These are phyloP conservation scores for Phrynocephalus vlangalii DNA, from an alignment of 2,797 vertebrate species.

Conservation along the genomic window DNA sequence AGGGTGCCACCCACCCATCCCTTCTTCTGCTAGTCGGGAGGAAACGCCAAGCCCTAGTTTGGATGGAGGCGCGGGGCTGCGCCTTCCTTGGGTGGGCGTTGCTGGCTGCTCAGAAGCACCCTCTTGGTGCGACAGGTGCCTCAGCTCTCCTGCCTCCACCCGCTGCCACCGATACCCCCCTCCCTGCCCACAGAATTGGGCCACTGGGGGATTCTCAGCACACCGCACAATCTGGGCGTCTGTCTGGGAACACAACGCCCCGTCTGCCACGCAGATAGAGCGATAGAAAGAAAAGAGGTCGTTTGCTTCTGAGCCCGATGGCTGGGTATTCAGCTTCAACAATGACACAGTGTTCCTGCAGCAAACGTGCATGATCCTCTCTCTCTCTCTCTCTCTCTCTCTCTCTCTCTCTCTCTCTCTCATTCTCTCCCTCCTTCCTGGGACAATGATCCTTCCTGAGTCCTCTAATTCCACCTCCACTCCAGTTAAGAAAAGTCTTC, in stretches of 20 bases:
- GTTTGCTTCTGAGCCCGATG: background rate
- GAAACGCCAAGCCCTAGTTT: background rate
- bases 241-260: background rate
- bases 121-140: background rate
- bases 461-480: too few species aligned
- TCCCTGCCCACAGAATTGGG: background rate
- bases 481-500: too few species aligned
- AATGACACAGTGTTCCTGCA: too few species aligned
- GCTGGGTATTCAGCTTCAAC: too few species aligned
- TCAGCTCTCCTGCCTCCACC: background rate
- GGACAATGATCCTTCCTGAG: too few species aligned
- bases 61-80: background rate
- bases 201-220: background rate
- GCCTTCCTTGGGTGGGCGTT: too few species aligned
- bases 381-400: too few species aligned
- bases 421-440: too few species aligned
- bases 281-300: background rate
- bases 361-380: too few species aligned
- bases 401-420: too few species aligned
- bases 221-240: background rate
- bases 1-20: too few species aligned
- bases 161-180: background rate
- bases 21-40: background rate
- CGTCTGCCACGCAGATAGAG: background rate
- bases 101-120: background rate